phyloP scores from a whole-genome alignment of 2,888 invertebrate species.

The Lissocephala sabroskyi region DNA sequence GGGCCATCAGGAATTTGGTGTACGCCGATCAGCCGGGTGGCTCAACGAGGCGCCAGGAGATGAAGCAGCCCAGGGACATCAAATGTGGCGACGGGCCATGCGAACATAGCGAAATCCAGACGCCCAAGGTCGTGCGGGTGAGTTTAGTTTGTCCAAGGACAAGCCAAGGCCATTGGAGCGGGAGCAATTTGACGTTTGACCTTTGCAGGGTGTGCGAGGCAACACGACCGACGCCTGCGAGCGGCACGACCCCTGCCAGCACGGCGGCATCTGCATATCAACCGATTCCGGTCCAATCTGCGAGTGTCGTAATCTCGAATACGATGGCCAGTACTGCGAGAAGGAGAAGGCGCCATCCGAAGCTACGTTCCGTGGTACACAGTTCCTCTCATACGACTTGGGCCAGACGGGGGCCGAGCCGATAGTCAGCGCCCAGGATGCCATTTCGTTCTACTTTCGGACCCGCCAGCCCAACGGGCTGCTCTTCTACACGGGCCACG shows the following conservation, averaged over 20 bases:
- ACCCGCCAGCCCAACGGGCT: constrained; percentile 92
- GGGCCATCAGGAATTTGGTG: constrained; percentile 91
- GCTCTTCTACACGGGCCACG: constrained; percentile 94
- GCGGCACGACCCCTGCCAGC: constrained; percentile 92
- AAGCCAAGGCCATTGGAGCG: no score
- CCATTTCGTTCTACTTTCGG: constrained; percentile 92
- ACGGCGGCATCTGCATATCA: constrained; percentile 96
- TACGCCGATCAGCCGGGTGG: constrained; percentile 88
- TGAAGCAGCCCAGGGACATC: constrained; percentile 84
- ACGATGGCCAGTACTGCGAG: constrained; percentile 94
- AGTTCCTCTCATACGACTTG: constrained; percentile 93
- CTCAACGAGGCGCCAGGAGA: constrained; percentile 86
- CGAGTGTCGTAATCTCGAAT: constrained; percentile 94
- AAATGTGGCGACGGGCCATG: constrained; percentile 75
- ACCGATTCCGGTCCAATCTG: constrained; percentile 96
- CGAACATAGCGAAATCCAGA: constrained; percentile 70
- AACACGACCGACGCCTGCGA: constrained; percentile 90
- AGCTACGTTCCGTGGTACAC: constrained; percentile 92
- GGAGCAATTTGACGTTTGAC: no score
- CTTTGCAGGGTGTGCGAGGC: constrained; percentile 53
- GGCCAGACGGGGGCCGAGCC: constrained; percentile 89
- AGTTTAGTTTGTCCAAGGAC: no score
- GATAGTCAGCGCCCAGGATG: constrained; percentile 91
- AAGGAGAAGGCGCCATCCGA: constrained; percentile 95
- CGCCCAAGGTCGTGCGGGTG: constrained; percentile 71